Conservation (phyloP, 2,888 invertebrate genomes). For the Lycocerus yunnanus region DNA sequence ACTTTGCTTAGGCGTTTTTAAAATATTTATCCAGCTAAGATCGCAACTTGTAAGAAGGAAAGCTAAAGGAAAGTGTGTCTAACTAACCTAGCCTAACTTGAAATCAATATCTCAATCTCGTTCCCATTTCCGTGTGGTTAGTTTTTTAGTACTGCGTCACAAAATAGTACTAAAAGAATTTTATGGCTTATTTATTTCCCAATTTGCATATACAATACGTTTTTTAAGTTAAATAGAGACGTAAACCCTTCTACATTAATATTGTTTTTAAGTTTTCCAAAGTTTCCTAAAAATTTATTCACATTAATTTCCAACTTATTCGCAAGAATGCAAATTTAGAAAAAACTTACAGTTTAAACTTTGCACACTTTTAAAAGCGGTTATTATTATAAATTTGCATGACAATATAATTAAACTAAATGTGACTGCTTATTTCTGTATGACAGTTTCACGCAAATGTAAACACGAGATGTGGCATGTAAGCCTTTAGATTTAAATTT, state of each 20-base stretch:
- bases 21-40: not conserved
- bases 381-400: not conserved
- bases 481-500: not conserved
- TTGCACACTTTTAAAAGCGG: not conserved
- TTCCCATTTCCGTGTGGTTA: slow-evolving; percentile 11
- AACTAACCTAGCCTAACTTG: slow-evolving; percentile 32
- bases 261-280: not conserved
- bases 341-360: not conserved
- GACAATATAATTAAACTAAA: slow-evolving; percentile 4
- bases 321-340: not conserved
- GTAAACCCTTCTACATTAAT: not conserved
- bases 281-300: not conserved
- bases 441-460: slow-evolving; percentile 1
- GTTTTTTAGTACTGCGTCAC: slow-evolving; percentile 3
- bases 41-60: slow-evolving; percentile 9
- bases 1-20: not conserved
- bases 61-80: slow-evolving; percentile 19
- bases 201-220: not conserved
- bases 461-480: slow-evolving; percentile 2
- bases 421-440: not conserved
- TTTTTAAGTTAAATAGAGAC: not conserved
- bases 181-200: not conserved
- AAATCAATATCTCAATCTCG: slow-evolving; percentile 26
- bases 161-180: slow-evolving; percentile 4
- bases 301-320: not conserved